phyloP scores from a whole-genome alignment of 2,888 invertebrate species.

The Cabera pusaria region DNA sequence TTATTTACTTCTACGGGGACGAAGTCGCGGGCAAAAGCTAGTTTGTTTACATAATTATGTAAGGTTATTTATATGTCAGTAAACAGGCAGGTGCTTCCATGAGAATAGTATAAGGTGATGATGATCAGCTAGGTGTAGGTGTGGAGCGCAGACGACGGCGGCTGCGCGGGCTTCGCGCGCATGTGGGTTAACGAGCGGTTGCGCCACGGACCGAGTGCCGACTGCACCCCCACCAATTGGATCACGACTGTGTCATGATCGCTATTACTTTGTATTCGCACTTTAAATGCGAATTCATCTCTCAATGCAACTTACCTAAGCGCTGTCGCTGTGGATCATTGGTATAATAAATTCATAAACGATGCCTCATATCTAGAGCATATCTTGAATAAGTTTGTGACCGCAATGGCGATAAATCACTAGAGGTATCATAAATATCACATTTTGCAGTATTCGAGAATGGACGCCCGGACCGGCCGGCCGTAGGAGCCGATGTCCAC shows the following conservation, averaged over 20 bases:
- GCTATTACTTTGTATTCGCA: slow-evolving; percentile 32
- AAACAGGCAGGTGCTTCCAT: too few relatives aligned
- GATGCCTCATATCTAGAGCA: slow-evolving; percentile 12
- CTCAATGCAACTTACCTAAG: neutral
- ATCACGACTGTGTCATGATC: slow-evolving; percentile 46
- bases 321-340: neutral
- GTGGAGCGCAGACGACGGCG: slow-evolving; percentile 7
- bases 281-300: slow-evolving; percentile 5
- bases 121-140: too few relatives aligned
- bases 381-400: slow-evolving; percentile 15
- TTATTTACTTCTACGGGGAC: too few relatives aligned
- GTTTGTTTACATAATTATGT: too few relatives aligned
- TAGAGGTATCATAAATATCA: slow-evolving; percentile 14
- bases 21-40: too few relatives aligned
- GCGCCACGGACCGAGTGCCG: slow-evolving; percentile 44
- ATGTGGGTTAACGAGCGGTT: slow-evolving; percentile 77
- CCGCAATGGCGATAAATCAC: slow-evolving; percentile 8
- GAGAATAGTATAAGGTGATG: too few relatives aligned
- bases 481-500: slow-evolving; percentile 16
- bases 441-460: slow-evolving; percentile 7
- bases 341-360: slow-evolving; percentile 11
- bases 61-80: too few relatives aligned
- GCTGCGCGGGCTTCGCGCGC: slow-evolving; percentile 36
- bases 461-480: neutral
- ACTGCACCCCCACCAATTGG: slow-evolving; percentile 40